Evolutionary conservation across 2,797 vertebrate genomes (phyloP).

Genomic region (Gymnothorax javanicus): DNA sequence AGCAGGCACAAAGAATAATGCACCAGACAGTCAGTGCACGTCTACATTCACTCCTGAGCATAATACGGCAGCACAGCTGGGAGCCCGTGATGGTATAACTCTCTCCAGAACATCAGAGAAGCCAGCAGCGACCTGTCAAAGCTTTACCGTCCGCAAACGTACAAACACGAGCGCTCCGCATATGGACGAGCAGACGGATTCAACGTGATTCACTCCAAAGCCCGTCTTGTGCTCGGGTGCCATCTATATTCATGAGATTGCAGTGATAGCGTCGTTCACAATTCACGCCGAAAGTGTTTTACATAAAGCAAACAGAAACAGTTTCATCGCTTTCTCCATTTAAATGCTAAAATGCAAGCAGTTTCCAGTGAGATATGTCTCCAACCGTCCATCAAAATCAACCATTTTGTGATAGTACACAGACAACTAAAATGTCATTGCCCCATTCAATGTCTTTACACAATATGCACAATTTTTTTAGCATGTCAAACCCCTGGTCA

Average conservation of each 20-base stretch:
- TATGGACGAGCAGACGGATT: background rate
- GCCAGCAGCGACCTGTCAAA: background rate
- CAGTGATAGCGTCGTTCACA: background rate
- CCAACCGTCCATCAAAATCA: background rate
- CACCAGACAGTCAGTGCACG: background rate
- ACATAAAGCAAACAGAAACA: background rate
- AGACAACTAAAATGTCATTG: background rate
- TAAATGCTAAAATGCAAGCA: background rate
- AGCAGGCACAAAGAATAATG: background rate
- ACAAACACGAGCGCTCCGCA: background rate
- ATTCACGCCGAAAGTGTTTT: background rate
- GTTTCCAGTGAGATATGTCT: background rate
- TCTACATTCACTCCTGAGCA: background rate
- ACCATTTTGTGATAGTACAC: slow-evolving; percentile 2
- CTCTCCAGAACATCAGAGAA: background rate
- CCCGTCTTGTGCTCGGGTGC: background rate
- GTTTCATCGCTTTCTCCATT: background rate
- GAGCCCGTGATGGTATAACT: background rate
- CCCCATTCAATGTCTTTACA: background rate
- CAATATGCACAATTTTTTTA: background rate
- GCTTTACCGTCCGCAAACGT: background rate
- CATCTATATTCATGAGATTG: background rate
- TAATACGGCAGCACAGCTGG: background rate
- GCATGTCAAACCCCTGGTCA: background rate
- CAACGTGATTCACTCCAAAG: background rate